Conservation (phyloP, 2,797 vertebrate genomes). For the Lepus townsendii region DNA sequence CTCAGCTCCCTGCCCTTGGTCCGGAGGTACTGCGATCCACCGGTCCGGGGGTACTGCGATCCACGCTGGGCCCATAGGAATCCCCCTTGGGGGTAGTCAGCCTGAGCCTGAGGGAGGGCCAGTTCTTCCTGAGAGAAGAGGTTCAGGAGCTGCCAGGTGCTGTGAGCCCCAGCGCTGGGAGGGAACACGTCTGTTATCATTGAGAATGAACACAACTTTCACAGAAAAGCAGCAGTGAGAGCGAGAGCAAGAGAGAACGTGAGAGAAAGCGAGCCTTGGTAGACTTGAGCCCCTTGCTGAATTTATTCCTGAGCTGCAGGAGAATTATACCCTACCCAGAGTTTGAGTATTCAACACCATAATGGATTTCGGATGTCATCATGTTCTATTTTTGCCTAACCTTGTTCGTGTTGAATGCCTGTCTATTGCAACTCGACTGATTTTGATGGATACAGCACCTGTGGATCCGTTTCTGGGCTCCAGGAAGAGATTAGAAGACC, state of each 20-base stretch:
- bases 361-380: neutral
- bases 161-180: neutral
- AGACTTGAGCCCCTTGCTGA: neutral
- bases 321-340: neutral
- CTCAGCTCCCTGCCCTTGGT: too few relatives aligned
- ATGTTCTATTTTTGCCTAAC: neutral
- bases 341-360: neutral
- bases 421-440: neutral
- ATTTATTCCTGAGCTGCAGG: neutral
- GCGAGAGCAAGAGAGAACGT: neutral
- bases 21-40: too few relatives aligned
- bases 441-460: neutral
- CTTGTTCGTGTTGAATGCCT: neutral
- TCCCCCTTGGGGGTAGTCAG: neutral
- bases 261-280: rapidly evolving
- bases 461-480: neutral
- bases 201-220: neutral
- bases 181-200: neutral
- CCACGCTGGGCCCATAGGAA: neutral
- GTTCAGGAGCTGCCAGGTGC: neutral
- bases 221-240: neutral
- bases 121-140: neutral
- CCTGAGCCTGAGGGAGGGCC: too few relatives aligned
- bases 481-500: neutral
- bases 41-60: too few relatives aligned